Conservation (phyloP, 2,888 invertebrate species). For the Acanthosoma haemorrhoidale region DNA sequence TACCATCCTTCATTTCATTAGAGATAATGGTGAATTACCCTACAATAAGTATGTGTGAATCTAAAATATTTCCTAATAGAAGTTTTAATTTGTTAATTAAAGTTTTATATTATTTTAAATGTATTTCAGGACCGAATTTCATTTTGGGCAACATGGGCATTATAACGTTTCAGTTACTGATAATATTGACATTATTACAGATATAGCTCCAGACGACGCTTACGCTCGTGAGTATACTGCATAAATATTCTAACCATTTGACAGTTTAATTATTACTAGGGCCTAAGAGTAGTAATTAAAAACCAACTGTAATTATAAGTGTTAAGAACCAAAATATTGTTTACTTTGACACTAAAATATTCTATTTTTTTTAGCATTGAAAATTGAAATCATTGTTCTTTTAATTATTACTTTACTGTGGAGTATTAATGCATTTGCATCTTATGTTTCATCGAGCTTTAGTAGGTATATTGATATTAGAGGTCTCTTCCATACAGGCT, state of each 20-base stretch:
- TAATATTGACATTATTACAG: conserved; percentile 44
- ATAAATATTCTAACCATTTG: background rate
- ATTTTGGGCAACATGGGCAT: conserved; percentile 46
- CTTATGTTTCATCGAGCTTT: background rate
- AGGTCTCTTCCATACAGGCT: conserved; percentile 9
- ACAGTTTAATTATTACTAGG: background rate
- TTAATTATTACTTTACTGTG: background rate
- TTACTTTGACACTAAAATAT: too few relatives aligned
- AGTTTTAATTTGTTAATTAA: too few relatives aligned
- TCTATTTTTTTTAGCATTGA: conserved; percentile 18
- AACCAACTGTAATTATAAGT: too few relatives aligned
- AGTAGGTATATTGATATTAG: background rate
- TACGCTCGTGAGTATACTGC: conserved; percentile 45
- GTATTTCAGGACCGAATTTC: conserved; percentile 42
- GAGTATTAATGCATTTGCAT: conserved; percentile 10
- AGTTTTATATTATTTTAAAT: background rate
- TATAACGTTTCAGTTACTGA: conserved; percentile 46
- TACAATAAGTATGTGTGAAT: conserved; percentile 7
- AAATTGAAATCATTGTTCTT: conserved; percentile 6
- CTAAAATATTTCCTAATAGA: too few relatives aligned
- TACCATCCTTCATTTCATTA: background rate
- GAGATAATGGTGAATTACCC: background rate
- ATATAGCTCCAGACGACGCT: conserved; percentile 43
- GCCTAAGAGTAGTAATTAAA: background rate
- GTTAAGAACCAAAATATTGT: too few relatives aligned